Conservation (phyloP, 2,113 vertebrate genomes). For the Oriolus oriolus region DNA sequence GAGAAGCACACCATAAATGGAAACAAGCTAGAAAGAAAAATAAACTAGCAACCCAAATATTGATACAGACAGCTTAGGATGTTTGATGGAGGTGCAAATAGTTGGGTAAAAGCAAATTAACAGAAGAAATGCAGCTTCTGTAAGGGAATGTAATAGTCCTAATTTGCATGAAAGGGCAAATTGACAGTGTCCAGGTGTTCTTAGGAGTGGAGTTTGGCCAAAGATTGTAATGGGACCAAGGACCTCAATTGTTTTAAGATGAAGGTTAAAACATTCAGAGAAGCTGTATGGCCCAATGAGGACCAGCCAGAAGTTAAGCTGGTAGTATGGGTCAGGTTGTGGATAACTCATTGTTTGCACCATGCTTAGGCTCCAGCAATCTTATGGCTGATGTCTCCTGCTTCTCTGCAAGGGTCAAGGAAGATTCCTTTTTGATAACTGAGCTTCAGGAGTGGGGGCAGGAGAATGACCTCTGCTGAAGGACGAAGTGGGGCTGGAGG, state of each 20-base stretch:
- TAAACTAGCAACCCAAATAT: background rate
- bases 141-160: background rate
- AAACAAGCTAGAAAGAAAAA: conserved; percentile 22
- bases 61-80: background rate
- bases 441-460: background rate
- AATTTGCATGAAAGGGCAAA: background rate
- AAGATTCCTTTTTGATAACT: background rate
- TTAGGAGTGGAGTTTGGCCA: background rate
- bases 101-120: background rate
- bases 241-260: background rate
- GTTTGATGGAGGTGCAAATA: background rate
- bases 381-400: fast-evolving
- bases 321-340: background rate
- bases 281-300: background rate
- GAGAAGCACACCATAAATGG: background rate
- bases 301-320: background rate
- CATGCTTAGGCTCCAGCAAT: fast-evolving
- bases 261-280: background rate
- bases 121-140: background rate
- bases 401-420: background rate
- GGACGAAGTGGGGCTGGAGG: background rate
- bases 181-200: background rate
- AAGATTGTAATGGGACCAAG: background rate
- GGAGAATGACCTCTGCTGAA: background rate
- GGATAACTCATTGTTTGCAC: background rate